Evolutionary conservation across 2,113 vertebrate genomes (phyloP).

Genomic region (Bostrychus sinensis): DNA sequence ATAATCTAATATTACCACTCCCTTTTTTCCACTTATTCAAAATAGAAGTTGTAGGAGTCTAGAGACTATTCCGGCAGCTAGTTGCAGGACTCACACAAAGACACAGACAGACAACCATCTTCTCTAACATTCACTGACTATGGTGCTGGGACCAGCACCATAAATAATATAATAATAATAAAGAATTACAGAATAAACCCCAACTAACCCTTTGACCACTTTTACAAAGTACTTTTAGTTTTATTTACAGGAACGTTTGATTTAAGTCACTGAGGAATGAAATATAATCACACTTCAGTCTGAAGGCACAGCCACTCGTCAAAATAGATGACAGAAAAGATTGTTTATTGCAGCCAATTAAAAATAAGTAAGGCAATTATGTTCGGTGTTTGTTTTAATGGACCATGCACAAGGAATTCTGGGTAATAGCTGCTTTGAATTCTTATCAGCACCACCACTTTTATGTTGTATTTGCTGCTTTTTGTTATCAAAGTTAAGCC

Average conservation of each 20-base stretch:
- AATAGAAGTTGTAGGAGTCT: no score
- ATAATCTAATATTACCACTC: no score
- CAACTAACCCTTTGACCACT: conserved; percentile 19
- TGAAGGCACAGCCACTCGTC: conserved; percentile 22
- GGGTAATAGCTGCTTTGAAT: conserved; percentile 3
- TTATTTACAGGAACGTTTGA: conserved; percentile 12
- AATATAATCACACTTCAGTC: conserved; percentile 26
- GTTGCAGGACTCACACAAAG: no score
- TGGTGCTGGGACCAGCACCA: no score
- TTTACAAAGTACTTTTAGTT: conserved; percentile 3
- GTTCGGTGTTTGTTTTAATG: conserved; percentile 34
- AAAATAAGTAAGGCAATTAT: conserved; percentile 38
- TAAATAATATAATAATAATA: not conserved
- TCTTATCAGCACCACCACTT: conserved; percentile 24
- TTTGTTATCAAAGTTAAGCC: conserved; percentile 17
- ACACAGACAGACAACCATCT: no score
- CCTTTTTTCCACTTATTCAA: no score
- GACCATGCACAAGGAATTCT: conserved; percentile 7
- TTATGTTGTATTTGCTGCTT: conserved; percentile 9
- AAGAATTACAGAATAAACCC: conserved; percentile 21
- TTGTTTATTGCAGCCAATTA: conserved; percentile 33
- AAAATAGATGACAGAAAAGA: conserved; percentile 31
- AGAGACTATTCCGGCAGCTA: no score
- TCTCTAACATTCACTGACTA: no score
- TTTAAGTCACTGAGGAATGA: conserved; percentile 8